Evolutionary conservation across 2,797 vertebrate genomes (phyloP).

Genomic region (Trematomus bernacchii): DNA sequence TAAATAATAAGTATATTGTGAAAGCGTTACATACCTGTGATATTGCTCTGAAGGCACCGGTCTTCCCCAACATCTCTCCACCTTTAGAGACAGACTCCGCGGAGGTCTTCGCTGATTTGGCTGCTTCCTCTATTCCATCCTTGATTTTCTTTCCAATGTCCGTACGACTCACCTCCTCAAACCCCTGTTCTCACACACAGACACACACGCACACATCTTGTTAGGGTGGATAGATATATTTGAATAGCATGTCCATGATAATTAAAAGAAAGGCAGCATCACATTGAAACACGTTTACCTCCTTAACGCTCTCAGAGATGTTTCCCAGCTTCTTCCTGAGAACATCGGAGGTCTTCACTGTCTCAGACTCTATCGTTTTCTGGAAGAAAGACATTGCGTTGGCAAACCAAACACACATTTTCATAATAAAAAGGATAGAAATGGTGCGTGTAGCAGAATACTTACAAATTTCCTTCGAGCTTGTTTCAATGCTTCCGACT

Average conservation of each 20-base stretch:
- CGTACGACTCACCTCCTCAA: slow-evolving; percentile 93
- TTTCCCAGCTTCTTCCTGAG: slow-evolving; percentile 92
- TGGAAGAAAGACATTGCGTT: slow-evolving; percentile 51
- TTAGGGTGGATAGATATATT: neutral
- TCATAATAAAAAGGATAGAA: neutral
- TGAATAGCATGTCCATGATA: neutral
- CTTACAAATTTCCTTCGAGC: slow-evolving; percentile 96
- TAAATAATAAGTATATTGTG: no score
- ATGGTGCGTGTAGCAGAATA: slow-evolving; percentile 15
- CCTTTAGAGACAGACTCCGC: slow-evolving; percentile 92
- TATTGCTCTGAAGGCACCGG: slow-evolving; percentile 92
- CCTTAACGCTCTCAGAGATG: slow-evolving; percentile 92
- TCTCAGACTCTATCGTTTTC: slow-evolving; percentile 98
- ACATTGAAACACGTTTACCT: slow-evolving; percentile 80
- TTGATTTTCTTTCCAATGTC: slow-evolving; percentile 96
- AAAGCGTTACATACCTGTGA: slow-evolving; percentile 88
- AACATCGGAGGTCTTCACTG: slow-evolving; percentile 92
- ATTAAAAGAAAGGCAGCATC: neutral
- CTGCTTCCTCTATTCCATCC: slow-evolving; percentile 95
- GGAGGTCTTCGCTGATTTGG: slow-evolving; percentile 94
- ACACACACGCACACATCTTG: slow-evolving; percentile 2
- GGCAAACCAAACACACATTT: neutral
- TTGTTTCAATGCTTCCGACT: slow-evolving; percentile 93
- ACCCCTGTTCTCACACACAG: slow-evolving; percentile 82
- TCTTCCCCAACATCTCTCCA: slow-evolving; percentile 93